A percentile compares a stretch with the other conserved stretches of the same genome.
These are phyloP conservation scores for Herpetotheres cachinnans DNA, from an alignment of 2,113 vertebrate species.

Conservation along the genomic window DNA sequence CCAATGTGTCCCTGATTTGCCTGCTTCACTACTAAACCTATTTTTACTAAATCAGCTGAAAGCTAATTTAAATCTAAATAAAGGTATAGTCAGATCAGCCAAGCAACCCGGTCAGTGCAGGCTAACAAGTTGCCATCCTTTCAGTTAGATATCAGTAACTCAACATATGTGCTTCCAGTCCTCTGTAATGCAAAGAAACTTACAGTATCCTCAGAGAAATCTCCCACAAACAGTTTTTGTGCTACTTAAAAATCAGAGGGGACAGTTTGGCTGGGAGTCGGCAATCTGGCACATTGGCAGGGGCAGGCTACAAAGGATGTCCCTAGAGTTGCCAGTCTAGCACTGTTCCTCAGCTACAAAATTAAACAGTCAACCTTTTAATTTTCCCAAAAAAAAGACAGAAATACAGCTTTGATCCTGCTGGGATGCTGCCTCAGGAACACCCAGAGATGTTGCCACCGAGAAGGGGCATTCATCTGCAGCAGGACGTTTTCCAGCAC, in stretches of 20 bases:
- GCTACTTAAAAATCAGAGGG: slow-evolving; percentile 40
- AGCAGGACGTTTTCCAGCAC: neutral
- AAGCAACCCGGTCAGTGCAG: neutral
- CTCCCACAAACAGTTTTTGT: slow-evolving; percentile 27
- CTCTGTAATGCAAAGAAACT: neutral
- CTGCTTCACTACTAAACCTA: neutral
- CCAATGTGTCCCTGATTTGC: neutral
- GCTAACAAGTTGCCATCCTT: slow-evolving; percentile 2
- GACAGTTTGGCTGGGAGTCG: slow-evolving; percentile 31
- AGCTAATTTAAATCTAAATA: slow-evolving; percentile 28
- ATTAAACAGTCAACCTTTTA: neutral
- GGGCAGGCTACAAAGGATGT: slow-evolving; percentile 29
- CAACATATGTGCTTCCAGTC: slow-evolving; percentile 15
- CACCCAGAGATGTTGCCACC: neutral
- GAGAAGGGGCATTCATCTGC: neutral
- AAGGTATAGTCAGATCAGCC: slow-evolving; percentile 26
- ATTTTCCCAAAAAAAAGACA: neutral
- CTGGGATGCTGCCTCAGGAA: neutral
- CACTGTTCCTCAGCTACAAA: neutral
- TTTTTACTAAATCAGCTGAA: slow-evolving; percentile 31
- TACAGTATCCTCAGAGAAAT: neutral
- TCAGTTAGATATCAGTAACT: neutral
- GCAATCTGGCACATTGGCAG: slow-evolving; percentile 15
- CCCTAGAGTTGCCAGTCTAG: slow-evolving; percentile 34
- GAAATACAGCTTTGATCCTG: neutral